phyloP scores from a whole-genome alignment of 2,888 invertebrate genomes.

The Venustoraphidia nigricollis region DNA sequence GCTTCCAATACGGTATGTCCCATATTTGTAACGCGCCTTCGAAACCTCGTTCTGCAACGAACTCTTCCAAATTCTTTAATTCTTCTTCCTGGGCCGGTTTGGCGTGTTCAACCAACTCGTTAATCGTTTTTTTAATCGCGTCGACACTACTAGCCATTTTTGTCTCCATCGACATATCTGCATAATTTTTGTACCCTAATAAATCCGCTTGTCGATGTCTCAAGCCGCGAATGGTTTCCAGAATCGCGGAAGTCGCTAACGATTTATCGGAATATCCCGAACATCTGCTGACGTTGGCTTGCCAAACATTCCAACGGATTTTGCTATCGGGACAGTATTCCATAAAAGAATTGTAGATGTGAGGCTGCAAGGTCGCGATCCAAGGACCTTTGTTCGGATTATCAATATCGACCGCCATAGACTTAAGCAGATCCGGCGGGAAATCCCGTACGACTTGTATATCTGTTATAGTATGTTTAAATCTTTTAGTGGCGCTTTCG shows the following conservation, averaged over 20 bases:
- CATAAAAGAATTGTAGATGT: slow-evolving; percentile 58
- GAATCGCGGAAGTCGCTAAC: slow-evolving; percentile 51
- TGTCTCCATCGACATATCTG: slow-evolving; percentile 83
- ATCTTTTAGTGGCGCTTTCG: slow-evolving; percentile 45
- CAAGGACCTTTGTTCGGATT: slow-evolving; percentile 61
- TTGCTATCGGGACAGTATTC: slow-evolving; percentile 70
- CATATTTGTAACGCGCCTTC: slow-evolving; percentile 50
- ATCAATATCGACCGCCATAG: slow-evolving; percentile 44
- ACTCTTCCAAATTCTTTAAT: slow-evolving; percentile 51
- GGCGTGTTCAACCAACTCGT: slow-evolving; percentile 48
- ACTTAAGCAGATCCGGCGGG: slow-evolving; percentile 49
- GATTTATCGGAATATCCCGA: slow-evolving; percentile 46
- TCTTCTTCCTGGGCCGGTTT: slow-evolving; percentile 62
- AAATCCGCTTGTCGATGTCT: slow-evolving; percentile 56
- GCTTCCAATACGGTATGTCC: slow-evolving; percentile 80
- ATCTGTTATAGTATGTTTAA: slow-evolving; percentile 51
- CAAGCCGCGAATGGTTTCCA: slow-evolving; percentile 61
- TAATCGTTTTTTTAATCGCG: slow-evolving; percentile 54
- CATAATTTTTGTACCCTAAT: slow-evolving; percentile 65
- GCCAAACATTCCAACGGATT: slow-evolving; percentile 74
- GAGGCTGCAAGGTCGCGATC: slow-evolving; percentile 61
- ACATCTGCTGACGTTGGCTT: slow-evolving; percentile 55
- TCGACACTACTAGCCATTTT: slow-evolving; percentile 78
- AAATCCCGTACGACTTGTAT: slow-evolving; percentile 52
- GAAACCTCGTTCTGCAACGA: slow-evolving; percentile 59